phyloP scores from a whole-genome alignment of 2,888 invertebrate species.

The Leptopilina drosophilae region DNA sequence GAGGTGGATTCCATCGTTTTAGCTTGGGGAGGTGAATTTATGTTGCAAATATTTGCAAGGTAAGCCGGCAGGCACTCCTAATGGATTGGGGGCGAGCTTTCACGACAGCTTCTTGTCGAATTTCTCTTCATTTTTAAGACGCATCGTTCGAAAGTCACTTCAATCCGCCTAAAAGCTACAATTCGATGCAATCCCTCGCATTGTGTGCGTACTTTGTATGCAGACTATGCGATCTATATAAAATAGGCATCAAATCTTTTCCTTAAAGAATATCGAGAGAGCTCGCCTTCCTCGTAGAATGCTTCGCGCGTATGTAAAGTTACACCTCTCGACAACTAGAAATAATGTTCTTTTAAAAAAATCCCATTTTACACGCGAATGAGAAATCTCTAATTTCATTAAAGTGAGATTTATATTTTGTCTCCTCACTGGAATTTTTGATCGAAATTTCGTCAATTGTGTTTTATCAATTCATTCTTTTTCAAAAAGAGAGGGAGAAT shows the following conservation, averaged over 20 bases:
- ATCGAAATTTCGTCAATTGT: no score
- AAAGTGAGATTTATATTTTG: no score
- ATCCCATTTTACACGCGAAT: neutral
- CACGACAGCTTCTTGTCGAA: conserved; percentile 50
- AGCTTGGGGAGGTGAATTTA: conserved; percentile 44
- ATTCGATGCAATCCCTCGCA: conserved; percentile 43
- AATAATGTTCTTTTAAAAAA: conserved; percentile 32
- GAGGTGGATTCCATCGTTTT: conserved; percentile 41
- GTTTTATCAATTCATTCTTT: no score
- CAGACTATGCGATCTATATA: conserved; percentile 35
- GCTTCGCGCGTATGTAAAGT: conserved; percentile 33
- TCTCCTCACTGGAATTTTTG: no score
- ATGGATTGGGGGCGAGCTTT: conserved; percentile 52
- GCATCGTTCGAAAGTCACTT: conserved; percentile 46
- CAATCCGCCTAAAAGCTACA: conserved; percentile 55
- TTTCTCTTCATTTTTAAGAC: conserved; percentile 53
- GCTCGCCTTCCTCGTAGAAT: neutral
- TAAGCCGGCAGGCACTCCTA: conserved; percentile 46
- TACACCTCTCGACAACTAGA: conserved; percentile 6
- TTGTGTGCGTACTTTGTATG: conserved; percentile 37
- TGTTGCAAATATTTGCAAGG: conserved; percentile 52
- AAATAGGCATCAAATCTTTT: conserved; percentile 29
- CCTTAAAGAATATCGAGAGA: conserved; percentile 12
- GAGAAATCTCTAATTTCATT: no score
- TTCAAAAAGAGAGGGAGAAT: no score